These are phyloP conservation scores for Actinia tenebrosa DNA, from an alignment of 64 coral and sea anemone species.

Conservation along the genomic window DNA sequence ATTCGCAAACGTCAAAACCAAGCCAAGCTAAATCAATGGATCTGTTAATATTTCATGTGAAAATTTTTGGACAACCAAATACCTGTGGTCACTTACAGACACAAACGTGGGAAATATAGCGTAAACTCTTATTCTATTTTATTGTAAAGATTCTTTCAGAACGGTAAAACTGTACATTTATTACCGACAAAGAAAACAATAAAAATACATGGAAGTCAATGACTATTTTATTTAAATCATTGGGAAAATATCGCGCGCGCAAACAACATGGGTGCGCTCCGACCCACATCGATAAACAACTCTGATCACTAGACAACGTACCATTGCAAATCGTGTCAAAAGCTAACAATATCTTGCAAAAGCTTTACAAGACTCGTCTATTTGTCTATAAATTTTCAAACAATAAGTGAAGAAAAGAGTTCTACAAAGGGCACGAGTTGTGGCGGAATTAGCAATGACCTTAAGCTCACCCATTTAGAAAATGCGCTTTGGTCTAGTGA, in stretches of 20 bases:
- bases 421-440: not conserved
- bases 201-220: not conserved
- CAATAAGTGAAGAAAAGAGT: not conserved
- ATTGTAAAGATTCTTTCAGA: not conserved
- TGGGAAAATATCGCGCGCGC: not conserved
- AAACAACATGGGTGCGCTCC: not conserved
- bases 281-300: not conserved
- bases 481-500: not conserved
- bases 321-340: constrained; percentile 7
- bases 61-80: not conserved
- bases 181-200: not conserved
- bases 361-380: not conserved
- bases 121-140: not conserved
- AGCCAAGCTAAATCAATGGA: not conserved
- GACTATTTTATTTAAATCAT: not conserved
- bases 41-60: not conserved
- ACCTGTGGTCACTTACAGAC: not conserved
- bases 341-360: constrained; percentile 1
- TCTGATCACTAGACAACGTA: not conserved
- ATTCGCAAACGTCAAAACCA: not conserved
- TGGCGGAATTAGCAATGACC: not conserved
- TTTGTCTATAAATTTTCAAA: constrained; percentile 5
- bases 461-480: not conserved
- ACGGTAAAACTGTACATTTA: constrained; percentile 1
- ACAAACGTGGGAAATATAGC: too few relatives aligned